These are phyloP conservation scores for Syngnathus floridae DNA, from an alignment of 2,113 vertebrate species.

Conservation along the genomic window DNA sequence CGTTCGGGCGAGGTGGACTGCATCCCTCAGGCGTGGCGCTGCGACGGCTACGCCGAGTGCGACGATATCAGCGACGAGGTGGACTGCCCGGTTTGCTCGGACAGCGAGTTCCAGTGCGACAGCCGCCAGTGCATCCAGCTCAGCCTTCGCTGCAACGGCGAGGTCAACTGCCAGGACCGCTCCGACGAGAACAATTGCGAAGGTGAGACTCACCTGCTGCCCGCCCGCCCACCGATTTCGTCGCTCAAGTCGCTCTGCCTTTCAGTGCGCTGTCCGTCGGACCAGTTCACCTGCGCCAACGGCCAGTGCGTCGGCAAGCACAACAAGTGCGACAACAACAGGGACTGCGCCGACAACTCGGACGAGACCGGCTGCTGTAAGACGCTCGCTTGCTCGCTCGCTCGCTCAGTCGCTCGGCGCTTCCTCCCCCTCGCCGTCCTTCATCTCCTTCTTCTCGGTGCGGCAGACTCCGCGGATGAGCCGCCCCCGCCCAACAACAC, in stretches of 20 bases:
- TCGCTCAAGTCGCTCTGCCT: neutral
- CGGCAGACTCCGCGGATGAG: slow-evolving; percentile 85
- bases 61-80: slow-evolving; percentile 91
- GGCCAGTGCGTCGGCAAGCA: slow-evolving; percentile 92
- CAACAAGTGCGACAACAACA: slow-evolving; percentile 92
- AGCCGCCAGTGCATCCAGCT: slow-evolving; percentile 88
- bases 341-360: slow-evolving; percentile 88
- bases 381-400: slow-evolving; percentile 19
- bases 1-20: slow-evolving; percentile 94
- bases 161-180: slow-evolving; percentile 89
- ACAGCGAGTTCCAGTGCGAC: slow-evolving; percentile 88
- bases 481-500: slow-evolving; percentile 85
- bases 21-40: slow-evolving; percentile 91
- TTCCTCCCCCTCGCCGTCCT: neutral
- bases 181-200: slow-evolving; percentile 87
- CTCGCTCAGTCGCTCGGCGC: neutral
- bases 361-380: slow-evolving; percentile 95
- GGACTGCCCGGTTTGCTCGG: slow-evolving; percentile 89
- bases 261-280: slow-evolving; percentile 80
- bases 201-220: slow-evolving; percentile 62
- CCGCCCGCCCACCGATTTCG: too few relatives aligned
- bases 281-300: slow-evolving; percentile 87
- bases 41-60: slow-evolving; percentile 88
- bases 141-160: slow-evolving; percentile 83
- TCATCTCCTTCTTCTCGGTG: neutral